Percentiles rank a stretch among this genome's conserved stretches.
These are phyloP conservation scores for Elysia crispata DNA, from an alignment of 2,888 invertebrate species.

Conservation along the genomic window DNA sequence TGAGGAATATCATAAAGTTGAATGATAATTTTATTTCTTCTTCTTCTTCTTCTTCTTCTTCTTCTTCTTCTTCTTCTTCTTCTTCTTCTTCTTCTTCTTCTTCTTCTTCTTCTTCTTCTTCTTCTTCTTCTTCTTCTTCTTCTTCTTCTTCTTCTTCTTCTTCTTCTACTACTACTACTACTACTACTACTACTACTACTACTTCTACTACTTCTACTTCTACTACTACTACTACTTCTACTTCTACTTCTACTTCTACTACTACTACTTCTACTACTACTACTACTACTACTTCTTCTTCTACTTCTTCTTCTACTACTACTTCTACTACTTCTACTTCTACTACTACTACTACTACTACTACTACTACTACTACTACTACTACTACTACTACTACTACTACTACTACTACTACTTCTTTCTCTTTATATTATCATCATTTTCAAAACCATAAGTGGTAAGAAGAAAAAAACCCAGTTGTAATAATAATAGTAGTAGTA, in stretches of 20 bases:
- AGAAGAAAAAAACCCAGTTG: too few species aligned
- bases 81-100: neutral
- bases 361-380: conserved; percentile 13
- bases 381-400: conserved; percentile 18
- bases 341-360: conserved; percentile 18
- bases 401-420: conserved; percentile 16
- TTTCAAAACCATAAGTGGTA: too few species aligned
- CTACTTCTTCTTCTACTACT: conserved; percentile 15
- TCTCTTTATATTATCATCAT: neutral
- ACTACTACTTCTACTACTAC: conserved; percentile 23
- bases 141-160: neutral
- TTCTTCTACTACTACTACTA: conserved; percentile 1
- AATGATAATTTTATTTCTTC: neutral
- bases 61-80: neutral
- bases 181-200: conserved; percentile 9
- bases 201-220: conserved; percentile 1
- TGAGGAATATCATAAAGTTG: too few species aligned
- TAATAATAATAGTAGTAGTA: conserved; percentile 47
- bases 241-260: conserved; percentile 18
- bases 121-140: neutral
- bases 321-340: conserved; percentile 9
- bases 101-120: neutral
- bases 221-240: conserved; percentile 21
- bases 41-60: neutral
- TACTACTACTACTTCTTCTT: conserved; percentile 15